Base-by-base conservation (phyloP, 2,888 invertebrate species). In the Allygus modestus region DNA sequence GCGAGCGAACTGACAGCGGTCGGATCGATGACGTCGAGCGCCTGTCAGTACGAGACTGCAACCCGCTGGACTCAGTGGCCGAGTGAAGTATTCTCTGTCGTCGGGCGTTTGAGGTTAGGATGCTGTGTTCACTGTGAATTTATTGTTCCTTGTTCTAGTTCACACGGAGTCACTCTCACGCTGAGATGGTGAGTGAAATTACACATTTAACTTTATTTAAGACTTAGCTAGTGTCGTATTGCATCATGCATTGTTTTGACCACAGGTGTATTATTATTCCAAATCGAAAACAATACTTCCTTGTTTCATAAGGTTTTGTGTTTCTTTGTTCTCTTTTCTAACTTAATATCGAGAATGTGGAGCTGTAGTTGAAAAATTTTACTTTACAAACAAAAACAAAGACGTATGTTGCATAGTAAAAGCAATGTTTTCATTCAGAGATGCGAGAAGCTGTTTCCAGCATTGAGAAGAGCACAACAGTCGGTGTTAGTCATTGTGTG, bases 61-160 rank as follows among this genome's bases (percentile, higher is more conserved):
- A 65, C 65, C 17, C 65, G 65, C 20, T 65, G 65, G 26, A 28
- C 15, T 28, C 65, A 65, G 65, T 65, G 65, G 11, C n/a, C 65
- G 65, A 28, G 65, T 31, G 65, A 65, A 12, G 65, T 15, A 28
- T 65, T 23, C 58, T 31, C 20, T 28, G 28, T 31, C 31, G 65
- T 28, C 65, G 31, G 65, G 65, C 65, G 65, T 65, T 65, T 65
- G 26, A 65, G 65, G 65, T 65, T 65, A 65, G 65, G 31, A 65
- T 65, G 65, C 65, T 65, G 65, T 54, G 54, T 46, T 46, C 46
- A 17, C 46, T 17, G 46, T 58, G 58, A 58, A 58, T 15, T 31
- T 31, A 65, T 31, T 65, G 65, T 65, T 65, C 65, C 65, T 65
- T 65, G 65, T 65, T 28, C 28, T 31, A 28, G 65, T 28, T 65